phyloP scores from a whole-genome alignment of 2,797 vertebrate genomes.

The Threskiornis aethiopicus region DNA sequence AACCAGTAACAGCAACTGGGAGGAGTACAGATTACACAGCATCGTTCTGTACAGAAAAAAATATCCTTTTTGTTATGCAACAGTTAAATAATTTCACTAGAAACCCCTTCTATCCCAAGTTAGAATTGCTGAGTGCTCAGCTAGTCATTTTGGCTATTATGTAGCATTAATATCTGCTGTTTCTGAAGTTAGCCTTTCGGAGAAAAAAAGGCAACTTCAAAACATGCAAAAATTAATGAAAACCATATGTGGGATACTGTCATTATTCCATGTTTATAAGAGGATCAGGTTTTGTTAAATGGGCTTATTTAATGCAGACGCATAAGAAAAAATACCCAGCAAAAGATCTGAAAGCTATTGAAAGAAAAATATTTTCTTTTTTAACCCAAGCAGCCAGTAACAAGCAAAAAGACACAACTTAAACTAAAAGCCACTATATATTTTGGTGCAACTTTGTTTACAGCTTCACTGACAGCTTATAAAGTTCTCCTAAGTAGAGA shows the following conservation, averaged over 20 bases:
- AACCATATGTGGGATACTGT: conserved; percentile 62
- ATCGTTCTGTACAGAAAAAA: not conserved
- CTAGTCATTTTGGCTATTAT: not conserved
- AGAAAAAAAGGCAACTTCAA: conserved; percentile 44
- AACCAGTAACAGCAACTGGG: not conserved
- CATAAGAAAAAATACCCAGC: conserved; percentile 35
- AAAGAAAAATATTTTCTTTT: conserved; percentile 53
- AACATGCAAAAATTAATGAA: conserved; percentile 68
- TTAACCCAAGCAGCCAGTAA: conserved; percentile 28
- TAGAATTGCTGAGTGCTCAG: not conserved
- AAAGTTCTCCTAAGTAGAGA: not conserved
- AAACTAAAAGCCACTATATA: conserved; percentile 22
- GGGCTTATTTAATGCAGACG: conserved; percentile 59
- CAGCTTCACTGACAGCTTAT: conserved; percentile 18
- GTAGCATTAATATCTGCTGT: not conserved
- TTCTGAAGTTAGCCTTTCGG: not conserved
- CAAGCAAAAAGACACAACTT: conserved; percentile 12
- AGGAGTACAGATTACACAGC: not conserved
- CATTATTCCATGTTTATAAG: conserved; percentile 70
- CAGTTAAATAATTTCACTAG: not conserved
- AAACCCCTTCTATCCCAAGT: not conserved
- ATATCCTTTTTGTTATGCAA: not conserved
- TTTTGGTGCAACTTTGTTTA: conserved; percentile 38
- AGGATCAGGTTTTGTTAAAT: conserved; percentile 67
- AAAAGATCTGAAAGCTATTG: conserved; percentile 51